phyloP scores from a whole-genome alignment of 2,797 vertebrate genomes.

The Paratrypauchen microcephalus region DNA sequence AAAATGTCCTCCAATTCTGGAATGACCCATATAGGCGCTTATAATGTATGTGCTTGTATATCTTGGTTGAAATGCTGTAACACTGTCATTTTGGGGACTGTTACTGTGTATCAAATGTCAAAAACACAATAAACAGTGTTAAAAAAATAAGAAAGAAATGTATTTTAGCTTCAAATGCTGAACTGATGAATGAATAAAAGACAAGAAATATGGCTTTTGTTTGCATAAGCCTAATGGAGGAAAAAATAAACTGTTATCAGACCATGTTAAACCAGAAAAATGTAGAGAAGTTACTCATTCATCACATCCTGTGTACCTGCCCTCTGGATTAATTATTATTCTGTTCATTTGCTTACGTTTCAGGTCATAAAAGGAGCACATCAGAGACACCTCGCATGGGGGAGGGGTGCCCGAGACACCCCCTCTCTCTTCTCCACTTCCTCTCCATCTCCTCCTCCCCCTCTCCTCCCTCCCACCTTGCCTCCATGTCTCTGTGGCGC shows the following conservation, averaged over 20 bases:
- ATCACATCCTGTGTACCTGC: neutral
- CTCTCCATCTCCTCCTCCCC: neutral
- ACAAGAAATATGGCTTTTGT: neutral
- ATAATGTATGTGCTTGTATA: no score
- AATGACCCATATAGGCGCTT: no score
- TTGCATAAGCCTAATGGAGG: neutral
- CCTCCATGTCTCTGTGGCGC: slow-evolving; percentile 17
- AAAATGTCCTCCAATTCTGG: no score
- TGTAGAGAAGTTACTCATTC: neutral
- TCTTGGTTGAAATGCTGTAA: no score
- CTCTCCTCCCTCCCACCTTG: slow-evolving; percentile 7
- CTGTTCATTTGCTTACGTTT: neutral
- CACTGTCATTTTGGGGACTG: no score
- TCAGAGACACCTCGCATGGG: slow-evolving; percentile 48
- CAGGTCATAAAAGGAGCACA: slow-evolving; percentile 21
- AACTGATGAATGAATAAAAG: neutral
- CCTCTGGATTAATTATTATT: neutral
- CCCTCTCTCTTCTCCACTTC: neutral
- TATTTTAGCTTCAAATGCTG: neutral
- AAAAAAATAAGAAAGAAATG: no score
- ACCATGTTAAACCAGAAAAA: neutral
- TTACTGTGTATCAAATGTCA: no score
- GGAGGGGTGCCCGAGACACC: slow-evolving; percentile 36
- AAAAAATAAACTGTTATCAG: neutral
- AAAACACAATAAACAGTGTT: no score